Base-by-base conservation (phyloP, 2,797 vertebrate genomes). In the Heliangelus exortis region DNA sequence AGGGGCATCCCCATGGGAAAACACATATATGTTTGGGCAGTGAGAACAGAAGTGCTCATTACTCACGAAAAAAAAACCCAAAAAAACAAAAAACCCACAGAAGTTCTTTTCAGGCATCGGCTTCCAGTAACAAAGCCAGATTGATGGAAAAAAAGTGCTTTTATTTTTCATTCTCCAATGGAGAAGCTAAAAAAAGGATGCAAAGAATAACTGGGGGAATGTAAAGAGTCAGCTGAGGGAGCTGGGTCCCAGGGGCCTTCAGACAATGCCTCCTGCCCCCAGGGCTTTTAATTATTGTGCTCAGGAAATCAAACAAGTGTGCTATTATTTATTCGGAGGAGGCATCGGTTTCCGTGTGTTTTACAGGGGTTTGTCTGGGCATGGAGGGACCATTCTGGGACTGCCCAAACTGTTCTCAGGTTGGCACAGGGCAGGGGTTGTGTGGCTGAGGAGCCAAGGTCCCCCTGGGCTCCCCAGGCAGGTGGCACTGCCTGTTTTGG, bases 51-150 rank as follows among this genome's bases (percentile, higher is more conserved):
- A 95, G 84, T 59, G 55, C 95, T 96, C 80, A 67, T 96, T 96
- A 91, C 94, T 97, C 92, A 76, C 20, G 87, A 83, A 95, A 95
- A 95, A 47, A 90, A 88, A 77, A 1, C 58, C 63, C 39, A 13
- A 41, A 41, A 41, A 41, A 41, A 41, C 39, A 95, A 47, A 90
- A 88, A 81, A 1, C 62, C 63, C 92, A 96, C 94, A 97, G 92
- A 95, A 94, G 90, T 96, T 89, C 96, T 95, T 96, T 96, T 96
- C 96, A 96, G 94, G 93, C 93, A 96, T 94, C 55, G 2, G 87
- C 96, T 95, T 95, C 92, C 94, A 96, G 84, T 58, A 93, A 96
- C 94, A 93, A 96, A 96, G 88, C 66, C 85, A 94, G 94, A 95
- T 71, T 93, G 93, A 95, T 94, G 90, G 89, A 92, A 95, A 75